Evolutionary conservation across 37 sponge, comb jelly and placozoan genomes (phyloP), one percentile per base, ranked within the genome.

Genomic region (Mnemiopsis leidyi): DNA sequence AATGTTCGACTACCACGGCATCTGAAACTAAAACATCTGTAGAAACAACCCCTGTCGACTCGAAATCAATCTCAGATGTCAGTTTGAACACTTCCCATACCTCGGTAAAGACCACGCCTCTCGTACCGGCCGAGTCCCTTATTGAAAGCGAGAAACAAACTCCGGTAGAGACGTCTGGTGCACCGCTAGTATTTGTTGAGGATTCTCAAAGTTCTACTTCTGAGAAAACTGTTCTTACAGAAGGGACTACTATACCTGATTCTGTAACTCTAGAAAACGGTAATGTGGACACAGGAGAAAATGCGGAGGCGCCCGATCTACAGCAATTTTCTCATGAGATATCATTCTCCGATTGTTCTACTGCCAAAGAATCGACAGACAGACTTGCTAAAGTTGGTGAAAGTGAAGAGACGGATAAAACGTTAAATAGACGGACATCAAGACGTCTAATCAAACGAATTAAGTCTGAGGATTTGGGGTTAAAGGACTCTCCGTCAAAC

Each of bases 401-500:
- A 21, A 3, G 24, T 23, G 79, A 77, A 77, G 36, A 1, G 1
- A 18, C 16, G 7, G 26, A 25, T 30, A n/a, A n/a, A n/a, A n/a
- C n/a, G n/a, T n/a, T n/a, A n/a, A 13, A 48, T 48, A 77, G 79
- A 77, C 79, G 79, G 36, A 34, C 79, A 77, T 33, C 79, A 31
- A 28, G 79, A 32, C 79, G 34, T 31, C 26, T 77, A 20, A 26
- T 18, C 20, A 77, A 77, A 36, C 30, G 32, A 34, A 77, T 32
- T 21, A 77, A 77, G 36, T 77, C 79, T 9, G 79, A 77, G 32
- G 79, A 77, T 77, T 20, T 77, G 9, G 79, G 79, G 18, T 34
- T 77, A 33, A 77, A 32, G 79, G 32, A 77, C 16, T 77, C 79
- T 13, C 32, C 32, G 2, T 32, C 26, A 32, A 31, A 32, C 36